These are phyloP conservation scores for Talpa occidentalis DNA, from an alignment of 2,113 vertebrate genomes.

Conservation along the genomic window DNA sequence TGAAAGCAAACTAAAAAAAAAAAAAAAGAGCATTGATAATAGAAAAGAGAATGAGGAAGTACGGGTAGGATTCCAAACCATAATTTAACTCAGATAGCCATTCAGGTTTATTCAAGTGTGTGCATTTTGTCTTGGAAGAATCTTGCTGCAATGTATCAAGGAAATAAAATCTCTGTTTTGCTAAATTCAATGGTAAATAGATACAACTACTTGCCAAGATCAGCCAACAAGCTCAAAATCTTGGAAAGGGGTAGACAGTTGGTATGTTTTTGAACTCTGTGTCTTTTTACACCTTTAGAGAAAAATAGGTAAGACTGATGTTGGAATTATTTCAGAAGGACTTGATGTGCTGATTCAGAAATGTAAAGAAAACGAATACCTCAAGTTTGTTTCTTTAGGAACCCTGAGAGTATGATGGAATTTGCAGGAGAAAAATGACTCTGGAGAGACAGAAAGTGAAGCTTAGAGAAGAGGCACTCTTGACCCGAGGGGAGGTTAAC, in stretches of 20 bases:
- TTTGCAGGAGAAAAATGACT: not conserved
- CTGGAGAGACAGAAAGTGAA: not conserved
- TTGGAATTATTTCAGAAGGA: conserved; percentile 35
- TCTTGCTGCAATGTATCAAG: not conserved
- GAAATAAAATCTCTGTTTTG: not conserved
- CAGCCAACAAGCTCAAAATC: not conserved
- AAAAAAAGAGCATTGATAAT: not conserved
- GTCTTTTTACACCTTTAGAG: not conserved
- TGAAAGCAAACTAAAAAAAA: not conserved
- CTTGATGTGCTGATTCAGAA: not conserved
- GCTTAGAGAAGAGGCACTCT: not conserved
- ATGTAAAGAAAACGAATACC: not conserved
- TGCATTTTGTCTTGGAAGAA: not conserved
- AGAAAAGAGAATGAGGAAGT: not conserved
- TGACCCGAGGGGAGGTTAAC: not conserved
- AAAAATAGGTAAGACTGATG: not conserved
- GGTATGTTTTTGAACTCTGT: conserved; percentile 13
- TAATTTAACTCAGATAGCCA: not conserved
- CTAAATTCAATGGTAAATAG: conserved; percentile 35
- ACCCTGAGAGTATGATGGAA: not conserved
- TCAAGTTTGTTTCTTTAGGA: conserved; percentile 16
- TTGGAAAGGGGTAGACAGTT: not conserved
- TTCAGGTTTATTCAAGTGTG: not conserved
- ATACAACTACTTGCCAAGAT: not conserved
- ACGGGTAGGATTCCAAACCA: not conserved